Evolutionary conservation across 2,113 vertebrate species (phyloP).

Genomic region (Istiophorus platypterus): DNA sequence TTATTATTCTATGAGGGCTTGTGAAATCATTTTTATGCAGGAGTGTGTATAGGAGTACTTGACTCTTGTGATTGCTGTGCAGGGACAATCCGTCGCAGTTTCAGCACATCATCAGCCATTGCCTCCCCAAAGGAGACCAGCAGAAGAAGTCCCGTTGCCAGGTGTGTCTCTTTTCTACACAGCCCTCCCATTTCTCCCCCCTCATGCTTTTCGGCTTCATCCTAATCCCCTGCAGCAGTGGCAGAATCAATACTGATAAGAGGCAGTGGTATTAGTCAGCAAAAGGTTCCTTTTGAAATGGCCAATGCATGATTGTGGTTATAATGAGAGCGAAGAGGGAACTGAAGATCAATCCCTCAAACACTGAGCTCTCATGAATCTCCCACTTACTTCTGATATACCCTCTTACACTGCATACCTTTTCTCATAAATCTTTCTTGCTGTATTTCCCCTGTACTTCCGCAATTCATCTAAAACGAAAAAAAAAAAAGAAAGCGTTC

Average conservation of each 20-base stretch:
- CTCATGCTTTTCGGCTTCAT: constrained; percentile 37
- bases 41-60: constrained; percentile 32
- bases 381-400: constrained; percentile 30
- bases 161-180: constrained; percentile 80
- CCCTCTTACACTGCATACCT: constrained; percentile 29
- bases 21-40: background rate
- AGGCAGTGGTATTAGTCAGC: constrained; percentile 69
- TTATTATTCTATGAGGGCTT: constrained; percentile 11
- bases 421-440: constrained; percentile 51
- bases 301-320: constrained; percentile 55
- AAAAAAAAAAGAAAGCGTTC: constrained; percentile 82
- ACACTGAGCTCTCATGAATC: constrained; percentile 39
- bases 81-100: constrained; percentile 88
- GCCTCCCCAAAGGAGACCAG: constrained; percentile 89
- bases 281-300: constrained; percentile 57
- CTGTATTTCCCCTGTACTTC: constrained; percentile 4
- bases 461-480: background rate
- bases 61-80: constrained; percentile 41
- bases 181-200: constrained; percentile 25
- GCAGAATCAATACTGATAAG: constrained; percentile 67
- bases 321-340: constrained; percentile 59
- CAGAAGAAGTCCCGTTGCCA: constrained; percentile 87
- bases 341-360: constrained; percentile 52
- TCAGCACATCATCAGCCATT: constrained; percentile 91
- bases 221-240: constrained; percentile 50